phyloP scores from a whole-genome alignment of 2,113 vertebrate genomes.

The Urocynchramus pylzowi region DNA sequence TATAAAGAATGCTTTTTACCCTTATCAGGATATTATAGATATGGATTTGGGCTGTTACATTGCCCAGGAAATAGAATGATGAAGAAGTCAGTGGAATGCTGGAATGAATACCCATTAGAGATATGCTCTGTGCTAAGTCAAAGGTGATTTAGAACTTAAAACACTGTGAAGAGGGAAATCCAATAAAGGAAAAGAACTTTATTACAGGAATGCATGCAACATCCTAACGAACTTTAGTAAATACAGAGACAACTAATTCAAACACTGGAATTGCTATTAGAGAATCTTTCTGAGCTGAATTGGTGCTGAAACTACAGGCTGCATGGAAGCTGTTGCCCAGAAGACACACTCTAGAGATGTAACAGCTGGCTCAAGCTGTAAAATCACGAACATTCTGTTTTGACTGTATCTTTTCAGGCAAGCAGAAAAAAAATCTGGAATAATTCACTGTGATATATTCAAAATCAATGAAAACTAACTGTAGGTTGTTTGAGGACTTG shows the following conservation, averaged over 20 bases:
- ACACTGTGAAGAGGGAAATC: constrained; percentile 17
- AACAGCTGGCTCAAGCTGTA: constrained; percentile 60
- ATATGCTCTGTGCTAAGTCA: neutral
- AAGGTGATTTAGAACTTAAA: constrained; percentile 27
- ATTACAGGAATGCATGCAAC: neutral
- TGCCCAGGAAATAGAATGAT: neutral
- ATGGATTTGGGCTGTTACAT: neutral
- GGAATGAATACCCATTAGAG: neutral
- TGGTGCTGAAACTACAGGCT: constrained; percentile 66
- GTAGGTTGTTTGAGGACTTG: constrained; percentile 31
- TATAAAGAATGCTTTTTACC: neutral
- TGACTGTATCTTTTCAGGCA: constrained; percentile 53
- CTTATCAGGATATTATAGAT: neutral
- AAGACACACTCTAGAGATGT: constrained; percentile 65
- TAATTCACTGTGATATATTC: constrained; percentile 51
- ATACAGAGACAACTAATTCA: constrained; percentile 59
- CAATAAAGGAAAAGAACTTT: constrained; percentile 35
- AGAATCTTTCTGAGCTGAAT: constrained; percentile 60
- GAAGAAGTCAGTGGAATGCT: neutral
- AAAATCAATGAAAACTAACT: constrained; percentile 5
- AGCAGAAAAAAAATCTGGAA: constrained; percentile 6
- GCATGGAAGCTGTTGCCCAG: constrained; percentile 60
- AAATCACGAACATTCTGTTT: constrained; percentile 69
- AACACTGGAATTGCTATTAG: constrained; percentile 68
- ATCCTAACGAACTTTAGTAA: constrained; percentile 47